These are phyloP conservation scores for Cirrhinus mrigala DNA, from an alignment of 2,797 vertebrate genomes.

Conservation along the genomic window DNA sequence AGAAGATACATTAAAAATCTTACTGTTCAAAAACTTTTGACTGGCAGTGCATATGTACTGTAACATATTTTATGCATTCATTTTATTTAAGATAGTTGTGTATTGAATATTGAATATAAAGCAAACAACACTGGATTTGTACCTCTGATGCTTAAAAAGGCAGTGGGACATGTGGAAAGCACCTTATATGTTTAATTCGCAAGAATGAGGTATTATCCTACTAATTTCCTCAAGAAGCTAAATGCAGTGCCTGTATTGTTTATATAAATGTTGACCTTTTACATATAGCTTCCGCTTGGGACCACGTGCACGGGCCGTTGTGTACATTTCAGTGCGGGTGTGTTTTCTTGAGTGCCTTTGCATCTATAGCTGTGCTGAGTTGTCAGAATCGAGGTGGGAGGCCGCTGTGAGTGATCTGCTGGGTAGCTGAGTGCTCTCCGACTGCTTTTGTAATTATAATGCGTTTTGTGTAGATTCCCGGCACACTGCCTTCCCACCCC, in stretches of 20 bases:
- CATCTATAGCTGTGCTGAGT: constrained; percentile 27
- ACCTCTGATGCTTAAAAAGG: neutral
- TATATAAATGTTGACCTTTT: constrained; percentile 33
- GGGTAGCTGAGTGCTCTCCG: constrained; percentile 25
- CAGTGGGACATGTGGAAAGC: neutral
- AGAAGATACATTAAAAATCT: neutral
- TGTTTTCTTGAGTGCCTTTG: constrained; percentile 37
- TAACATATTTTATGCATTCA: neutral
- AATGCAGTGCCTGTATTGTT: neutral
- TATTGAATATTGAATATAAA: neutral
- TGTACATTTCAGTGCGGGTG: constrained; percentile 15
- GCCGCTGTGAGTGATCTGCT: constrained; percentile 13
- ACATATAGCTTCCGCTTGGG: constrained; percentile 17
- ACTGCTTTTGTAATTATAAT: constrained; percentile 54
- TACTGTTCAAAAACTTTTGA: too few relatives aligned
- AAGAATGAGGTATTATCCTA: neutral
- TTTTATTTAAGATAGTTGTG: neutral
- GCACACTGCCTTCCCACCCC: constrained; percentile 13
- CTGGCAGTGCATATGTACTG: too few relatives aligned
- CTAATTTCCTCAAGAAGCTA: constrained; percentile 2
- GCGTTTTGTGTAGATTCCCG: constrained; percentile 40
- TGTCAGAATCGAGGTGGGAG: constrained; percentile 40
- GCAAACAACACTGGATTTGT: neutral
- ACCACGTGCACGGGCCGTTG: neutral
- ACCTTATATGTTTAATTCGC: neutral